These are phyloP conservation scores for Acipenser transmontanus DNA, from an alignment of 2,797 vertebrate species.

Conservation along the genomic window DNA sequence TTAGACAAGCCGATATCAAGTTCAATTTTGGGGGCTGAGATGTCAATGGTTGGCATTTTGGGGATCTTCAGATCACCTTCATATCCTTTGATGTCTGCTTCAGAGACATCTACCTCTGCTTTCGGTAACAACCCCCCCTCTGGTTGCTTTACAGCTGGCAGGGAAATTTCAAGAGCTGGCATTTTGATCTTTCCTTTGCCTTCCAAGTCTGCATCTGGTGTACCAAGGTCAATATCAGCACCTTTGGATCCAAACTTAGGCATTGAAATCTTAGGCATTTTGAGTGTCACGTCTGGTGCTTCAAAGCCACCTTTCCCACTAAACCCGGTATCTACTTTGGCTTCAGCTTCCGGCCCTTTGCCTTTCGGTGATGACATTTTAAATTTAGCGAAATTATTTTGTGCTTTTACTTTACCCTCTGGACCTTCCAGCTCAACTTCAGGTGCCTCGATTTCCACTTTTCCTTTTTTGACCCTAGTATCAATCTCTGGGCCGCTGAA, in stretches of 20 bases:
- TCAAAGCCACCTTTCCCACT: conserved; percentile 37
- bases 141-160: conserved; percentile 47
- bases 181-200: conserved; percentile 50
- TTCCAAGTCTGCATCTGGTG: conserved; percentile 27
- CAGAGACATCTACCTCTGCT: conserved; percentile 56
- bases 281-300: conserved; percentile 47
- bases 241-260: conserved; percentile 50
- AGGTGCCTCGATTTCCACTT: conserved; percentile 32
- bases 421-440: conserved; percentile 32
- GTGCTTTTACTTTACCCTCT: conserved; percentile 41
- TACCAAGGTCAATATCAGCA: conserved; percentile 30
- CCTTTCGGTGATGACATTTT: conserved; percentile 41
- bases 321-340: conserved; percentile 28
- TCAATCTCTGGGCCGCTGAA: conserved; percentile 42
- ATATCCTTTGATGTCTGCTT: conserved; percentile 52
- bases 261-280: conserved; percentile 61
- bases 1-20: conserved; percentile 52
- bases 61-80: conserved; percentile 64
- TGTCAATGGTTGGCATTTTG: conserved; percentile 51
- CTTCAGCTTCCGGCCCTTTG: conserved; percentile 32
- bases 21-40: conserved; percentile 58
- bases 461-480: conserved; percentile 41
- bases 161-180: conserved; percentile 59
- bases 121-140: conserved; percentile 57
- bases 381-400: conserved; percentile 52